These are phyloP conservation scores for Didymodactylos carnosus DNA, from an alignment of 2,888 invertebrate genomes.

Conservation along the genomic window DNA sequence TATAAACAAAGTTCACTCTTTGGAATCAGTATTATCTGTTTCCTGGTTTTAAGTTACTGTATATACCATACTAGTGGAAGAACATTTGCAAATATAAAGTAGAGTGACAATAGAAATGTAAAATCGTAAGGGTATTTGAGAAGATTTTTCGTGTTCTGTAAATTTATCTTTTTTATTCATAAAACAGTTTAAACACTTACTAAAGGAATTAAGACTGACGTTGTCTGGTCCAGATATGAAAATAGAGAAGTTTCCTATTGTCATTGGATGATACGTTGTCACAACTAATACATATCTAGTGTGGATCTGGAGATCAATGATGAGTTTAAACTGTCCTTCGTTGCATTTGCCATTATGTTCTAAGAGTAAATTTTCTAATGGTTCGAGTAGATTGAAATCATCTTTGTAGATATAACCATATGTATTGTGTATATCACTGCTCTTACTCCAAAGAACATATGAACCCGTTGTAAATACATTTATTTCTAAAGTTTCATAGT, in stretches of 20 bases:
- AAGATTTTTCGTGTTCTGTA: no score
- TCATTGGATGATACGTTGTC: neutral
- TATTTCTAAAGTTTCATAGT: neutral
- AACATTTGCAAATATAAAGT: no score
- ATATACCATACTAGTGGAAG: no score
- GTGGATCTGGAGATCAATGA: neutral
- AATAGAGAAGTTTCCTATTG: neutral
- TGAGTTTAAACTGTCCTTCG: neutral
- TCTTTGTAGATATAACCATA: neutral
- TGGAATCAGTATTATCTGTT: no score
- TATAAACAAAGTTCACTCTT: no score
- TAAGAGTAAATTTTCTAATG: neutral
- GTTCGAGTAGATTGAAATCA: neutral
- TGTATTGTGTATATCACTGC: neutral
- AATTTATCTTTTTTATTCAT: no score
- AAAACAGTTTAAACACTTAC: neutral
- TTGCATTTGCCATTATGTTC: neutral
- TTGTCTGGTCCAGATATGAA: neutral
- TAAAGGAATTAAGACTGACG: neutral
- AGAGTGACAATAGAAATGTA: no score
- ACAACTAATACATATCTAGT: neutral
- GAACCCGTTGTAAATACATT: neutral
- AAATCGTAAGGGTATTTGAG: no score
- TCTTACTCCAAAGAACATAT: neutral
- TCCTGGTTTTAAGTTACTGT: no score